phyloP scores from a whole-genome alignment of 2,888 invertebrate species.

The Hirtodrosophila confusa region DNA sequence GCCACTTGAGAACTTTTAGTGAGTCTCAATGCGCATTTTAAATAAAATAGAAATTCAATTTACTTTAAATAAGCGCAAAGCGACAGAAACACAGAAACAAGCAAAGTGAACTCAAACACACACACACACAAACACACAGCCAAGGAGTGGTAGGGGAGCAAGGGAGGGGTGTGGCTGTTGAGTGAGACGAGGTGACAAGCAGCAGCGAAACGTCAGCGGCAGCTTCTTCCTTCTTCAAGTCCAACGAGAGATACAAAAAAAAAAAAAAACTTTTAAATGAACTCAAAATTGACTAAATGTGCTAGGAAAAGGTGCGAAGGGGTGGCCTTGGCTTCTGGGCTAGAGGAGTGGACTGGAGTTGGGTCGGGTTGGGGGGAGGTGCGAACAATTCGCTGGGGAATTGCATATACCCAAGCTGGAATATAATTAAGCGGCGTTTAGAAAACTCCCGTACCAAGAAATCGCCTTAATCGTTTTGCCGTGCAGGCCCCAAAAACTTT shows the following conservation, averaged over 20 bases:
- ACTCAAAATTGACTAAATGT: slow-evolving; percentile 79
- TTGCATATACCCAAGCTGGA: slow-evolving; percentile 38
- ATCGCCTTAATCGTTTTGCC: slow-evolving; percentile 60
- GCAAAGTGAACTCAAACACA: slow-evolving; percentile 7
- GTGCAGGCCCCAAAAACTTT: slow-evolving; percentile 55
- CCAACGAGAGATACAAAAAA: slow-evolving; percentile 19
- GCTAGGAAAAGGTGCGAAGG: slow-evolving; percentile 63
- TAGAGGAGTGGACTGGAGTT: too few species aligned
- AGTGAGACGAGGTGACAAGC: slow-evolving; percentile 46
- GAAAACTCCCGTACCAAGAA: slow-evolving; percentile 60
- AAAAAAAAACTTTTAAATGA: slow-evolving; percentile 70
- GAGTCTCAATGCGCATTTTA: slow-evolving; percentile 80
- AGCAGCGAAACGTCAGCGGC: slow-evolving; percentile 56
- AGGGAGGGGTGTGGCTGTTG: slow-evolving; percentile 5
- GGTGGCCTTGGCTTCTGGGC: too few species aligned
- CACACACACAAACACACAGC: not conserved
- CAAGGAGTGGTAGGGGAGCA: too few species aligned
- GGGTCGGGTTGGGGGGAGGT: not conserved
- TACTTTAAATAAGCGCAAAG: slow-evolving; percentile 74
- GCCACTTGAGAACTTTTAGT: slow-evolving; percentile 78
- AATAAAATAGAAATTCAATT: slow-evolving; percentile 81
- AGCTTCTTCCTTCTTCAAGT: slow-evolving; percentile 34
- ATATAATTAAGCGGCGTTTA: slow-evolving; percentile 78
- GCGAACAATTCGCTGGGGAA: slow-evolving; percentile 49
- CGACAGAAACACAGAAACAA: slow-evolving; percentile 30